Evolutionary conservation across 2,888 invertebrate species (phyloP).

Genomic region (Tetranychus truncatus): DNA sequence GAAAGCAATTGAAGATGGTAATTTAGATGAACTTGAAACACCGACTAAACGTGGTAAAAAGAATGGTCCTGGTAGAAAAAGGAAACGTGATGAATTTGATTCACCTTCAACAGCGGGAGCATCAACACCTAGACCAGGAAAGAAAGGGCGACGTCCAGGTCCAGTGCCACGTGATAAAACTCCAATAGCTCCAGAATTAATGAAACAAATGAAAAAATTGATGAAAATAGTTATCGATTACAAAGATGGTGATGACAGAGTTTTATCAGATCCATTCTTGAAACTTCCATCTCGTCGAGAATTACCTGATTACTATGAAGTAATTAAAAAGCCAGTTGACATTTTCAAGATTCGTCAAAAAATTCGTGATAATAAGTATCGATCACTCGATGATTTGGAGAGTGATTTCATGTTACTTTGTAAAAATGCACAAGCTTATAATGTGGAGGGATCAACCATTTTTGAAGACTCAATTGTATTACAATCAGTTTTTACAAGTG

Average conservation of each 20-base stretch:
- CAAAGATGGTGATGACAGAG: constrained; percentile 63
- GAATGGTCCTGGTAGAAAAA: constrained; percentile 17
- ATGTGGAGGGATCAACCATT: constrained; percentile 85
- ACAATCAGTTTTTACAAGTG: constrained; percentile 42
- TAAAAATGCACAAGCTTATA: constrained; percentile 90
- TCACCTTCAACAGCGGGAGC: constrained; percentile 28
- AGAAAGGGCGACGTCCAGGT: background rate
- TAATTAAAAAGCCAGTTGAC: constrained; percentile 85
- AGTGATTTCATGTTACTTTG: constrained; percentile 82
- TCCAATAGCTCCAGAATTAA: constrained; percentile 36
- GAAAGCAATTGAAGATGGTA: constrained; percentile 43
- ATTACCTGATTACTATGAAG: constrained; percentile 86
- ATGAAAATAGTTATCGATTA: constrained; percentile 74
- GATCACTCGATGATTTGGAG: constrained; percentile 37
- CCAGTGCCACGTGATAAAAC: constrained; percentile 18
- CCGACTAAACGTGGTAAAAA: background rate
- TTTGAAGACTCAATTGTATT: constrained; percentile 89
- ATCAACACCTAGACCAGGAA: background rate
- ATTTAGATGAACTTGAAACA: constrained; percentile 36
- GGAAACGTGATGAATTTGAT: constrained; percentile 34
- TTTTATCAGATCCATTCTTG: constrained; percentile 85
- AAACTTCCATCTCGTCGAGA: constrained; percentile 78
- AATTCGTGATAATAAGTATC: constrained; percentile 45
- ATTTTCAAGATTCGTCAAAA: constrained; percentile 77
- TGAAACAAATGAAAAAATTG: constrained; percentile 62